Base-by-base conservation (phyloP, 23 tunicate species). In the Trididemnum miniatum region DNA sequence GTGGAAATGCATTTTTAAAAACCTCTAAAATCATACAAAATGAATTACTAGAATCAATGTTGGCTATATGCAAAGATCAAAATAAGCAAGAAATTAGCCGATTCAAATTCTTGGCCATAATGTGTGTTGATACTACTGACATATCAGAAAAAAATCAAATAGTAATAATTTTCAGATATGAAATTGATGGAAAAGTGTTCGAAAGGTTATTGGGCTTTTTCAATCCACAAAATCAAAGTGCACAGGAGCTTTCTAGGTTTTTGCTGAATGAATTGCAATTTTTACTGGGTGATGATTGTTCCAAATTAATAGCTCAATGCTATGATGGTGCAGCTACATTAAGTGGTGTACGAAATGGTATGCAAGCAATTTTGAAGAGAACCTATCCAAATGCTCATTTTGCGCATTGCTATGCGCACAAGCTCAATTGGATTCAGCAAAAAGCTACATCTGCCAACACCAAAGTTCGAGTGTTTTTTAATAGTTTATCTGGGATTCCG, bases 401-500 rank as follows among this genome's bases (percentile, higher is more conserved):
- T 73, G 59, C 38, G 20, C 79, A 73, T 25, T 73, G 79, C 31
- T 73, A 73, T 73, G 79, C 79, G 2, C 79, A 73, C 59, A 73
- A 73, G 31, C 38, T 1, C 20, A 44, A 73, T 39, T 30, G 37
- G 12, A 37, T 73, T 37, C 5, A 37, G 3, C 18, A 37, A 22
- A 73, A 39, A 73, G 79, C 79, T 20, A 27, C 79, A 37, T 73
- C 79, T 38, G 18, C 4, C 25, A 73, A 73, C 24, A 22, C 12
- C 30, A 73, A 27, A 2, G 29, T 73, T 5, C 37, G 79, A 73
- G 59, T 73, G 30, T 73, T 73, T 26, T 39, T 73, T 39, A 40
- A 22, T 39, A 73, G 59, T 30, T 40, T 73, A n/a, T 38, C 27
- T 15, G 79, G 79, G 20, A 39, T 73, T 9, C 30, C 79, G 15